These are phyloP conservation scores for Noctua janthe DNA, from an alignment of 2,888 invertebrate species.

Conservation along the genomic window DNA sequence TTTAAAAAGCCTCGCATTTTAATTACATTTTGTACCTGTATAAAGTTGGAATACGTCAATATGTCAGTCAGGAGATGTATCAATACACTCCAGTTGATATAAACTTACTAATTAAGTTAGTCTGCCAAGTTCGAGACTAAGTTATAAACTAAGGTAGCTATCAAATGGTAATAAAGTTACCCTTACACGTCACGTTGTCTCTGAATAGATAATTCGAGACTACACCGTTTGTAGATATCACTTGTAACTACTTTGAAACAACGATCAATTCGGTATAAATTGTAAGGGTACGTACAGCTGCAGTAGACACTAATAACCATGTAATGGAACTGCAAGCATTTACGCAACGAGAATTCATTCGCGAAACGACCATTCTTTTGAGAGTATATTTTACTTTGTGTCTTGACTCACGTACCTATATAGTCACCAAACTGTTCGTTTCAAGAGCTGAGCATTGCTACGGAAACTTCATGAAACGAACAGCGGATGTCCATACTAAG, in stretches of 20 bases:
- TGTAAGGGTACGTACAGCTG: constrained; percentile 15
- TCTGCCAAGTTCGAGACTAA: constrained; percentile 44
- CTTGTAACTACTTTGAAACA: constrained; percentile 36
- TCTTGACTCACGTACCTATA: not conserved
- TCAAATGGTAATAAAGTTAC: constrained; percentile 54
- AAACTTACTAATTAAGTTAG: constrained; percentile 53
- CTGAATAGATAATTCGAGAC: constrained; percentile 44
- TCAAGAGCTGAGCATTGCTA: not conserved
- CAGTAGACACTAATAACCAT: not conserved
- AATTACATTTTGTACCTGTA: not conserved
- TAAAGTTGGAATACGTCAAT: not conserved
- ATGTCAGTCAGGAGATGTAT: constrained; percentile 7
- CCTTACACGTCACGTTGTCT: constrained; percentile 31
- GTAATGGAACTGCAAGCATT: not conserved
- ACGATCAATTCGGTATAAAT: constrained; percentile 29
- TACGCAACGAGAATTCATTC: not conserved
- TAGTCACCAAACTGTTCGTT: not conserved
- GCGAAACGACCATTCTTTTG: not conserved
- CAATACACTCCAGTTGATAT: constrained; percentile 37
- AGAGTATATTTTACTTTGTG: not conserved
- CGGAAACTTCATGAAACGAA: not conserved
- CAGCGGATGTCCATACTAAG: not conserved
- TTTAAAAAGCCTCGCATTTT: not conserved
- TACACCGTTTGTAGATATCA: constrained; percentile 47
- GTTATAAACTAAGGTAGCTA: constrained; percentile 49